Evolutionary conservation across 1,140 invertebrate species (phyloP).

Genomic region (Drosophila pectinifera): DNA sequence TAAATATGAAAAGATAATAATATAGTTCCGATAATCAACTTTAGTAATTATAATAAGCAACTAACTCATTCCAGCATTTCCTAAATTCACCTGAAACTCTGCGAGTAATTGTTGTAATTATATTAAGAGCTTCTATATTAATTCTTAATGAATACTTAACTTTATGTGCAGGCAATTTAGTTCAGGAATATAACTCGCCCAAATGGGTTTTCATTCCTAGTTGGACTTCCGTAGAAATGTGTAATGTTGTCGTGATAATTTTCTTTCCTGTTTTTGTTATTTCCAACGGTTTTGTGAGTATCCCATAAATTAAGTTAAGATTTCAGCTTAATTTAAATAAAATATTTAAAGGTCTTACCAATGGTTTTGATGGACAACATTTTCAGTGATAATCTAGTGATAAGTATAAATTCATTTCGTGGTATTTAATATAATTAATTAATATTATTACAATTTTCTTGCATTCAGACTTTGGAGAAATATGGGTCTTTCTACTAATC

Average conservation of each 20-base stretch:
- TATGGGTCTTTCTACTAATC: background rate
- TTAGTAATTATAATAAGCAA: no score
- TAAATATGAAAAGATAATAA: background rate
- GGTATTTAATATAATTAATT: background rate
- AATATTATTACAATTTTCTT: background rate
- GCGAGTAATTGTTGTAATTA: background rate
- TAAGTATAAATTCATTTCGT: background rate
- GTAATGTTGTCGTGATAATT: background rate
- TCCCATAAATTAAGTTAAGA: no score
- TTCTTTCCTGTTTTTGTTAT: background rate
- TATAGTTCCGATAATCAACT: no score
- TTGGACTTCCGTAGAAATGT: background rate
- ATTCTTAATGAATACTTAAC: background rate
- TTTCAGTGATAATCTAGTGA: no score
- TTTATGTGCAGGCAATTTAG: background rate
- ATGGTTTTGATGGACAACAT: background rate
- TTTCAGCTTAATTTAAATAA: background rate
- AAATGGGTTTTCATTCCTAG: background rate
- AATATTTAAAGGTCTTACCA: background rate
- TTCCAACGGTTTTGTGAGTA: background rate
- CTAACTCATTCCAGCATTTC: no score
- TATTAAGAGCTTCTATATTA: background rate
- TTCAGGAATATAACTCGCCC: no score
- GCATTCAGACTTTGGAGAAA: background rate
- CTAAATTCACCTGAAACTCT: background rate